Base-by-base conservation (phyloP, 2,888 invertebrate genomes). In the Melikaiella ostensackeni region DNA sequence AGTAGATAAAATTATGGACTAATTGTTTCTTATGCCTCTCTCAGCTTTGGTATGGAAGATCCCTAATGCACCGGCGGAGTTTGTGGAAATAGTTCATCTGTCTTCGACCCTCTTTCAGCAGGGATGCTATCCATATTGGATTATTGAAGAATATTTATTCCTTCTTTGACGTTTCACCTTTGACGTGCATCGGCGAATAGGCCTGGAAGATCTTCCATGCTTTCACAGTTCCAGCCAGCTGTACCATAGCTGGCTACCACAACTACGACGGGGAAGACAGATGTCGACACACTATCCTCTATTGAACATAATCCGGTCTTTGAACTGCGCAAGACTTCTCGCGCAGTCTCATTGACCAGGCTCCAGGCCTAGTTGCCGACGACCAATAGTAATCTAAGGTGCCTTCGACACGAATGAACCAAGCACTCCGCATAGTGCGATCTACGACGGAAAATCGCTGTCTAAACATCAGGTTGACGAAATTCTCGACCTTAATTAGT, bases 341-440 rank as follows among this genome's bases (percentile, higher is more conserved):
- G 91, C 91, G 90, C 90, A 89, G 81, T 88, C 85, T 85, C 88
- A 91, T 91, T 90, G 90, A 91, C 90, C 88, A 89, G 86, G 80
- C 76, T 74, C 74, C 80, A 76, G 59, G 77, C 64, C 76, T 75
- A 78, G 77, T 79, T 76, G 74, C 16, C 82, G 80, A 79, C 80
- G 81, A 86, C 88, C 87, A 88, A 86, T 88, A 88, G 89, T 88
- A 87, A 87, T 88, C 87, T 86, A 87, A 87, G 87, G 87, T 88
- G 87, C 87, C 87, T 89, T 85, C 83, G 86, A 85, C 83, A 83
- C 86, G 86, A 82, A 82, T 78, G 79, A 86, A 80, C 78, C 81
- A 80, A 79, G 79, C 80, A 83, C 81, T 82, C 50, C 73, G 79
- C 82, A 74, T 77, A 78, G 84, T 84, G 83, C 77, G 79, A 82